phyloP scores from a whole-genome alignment of 2,888 invertebrate genomes.

The Andrena camellia region DNA sequence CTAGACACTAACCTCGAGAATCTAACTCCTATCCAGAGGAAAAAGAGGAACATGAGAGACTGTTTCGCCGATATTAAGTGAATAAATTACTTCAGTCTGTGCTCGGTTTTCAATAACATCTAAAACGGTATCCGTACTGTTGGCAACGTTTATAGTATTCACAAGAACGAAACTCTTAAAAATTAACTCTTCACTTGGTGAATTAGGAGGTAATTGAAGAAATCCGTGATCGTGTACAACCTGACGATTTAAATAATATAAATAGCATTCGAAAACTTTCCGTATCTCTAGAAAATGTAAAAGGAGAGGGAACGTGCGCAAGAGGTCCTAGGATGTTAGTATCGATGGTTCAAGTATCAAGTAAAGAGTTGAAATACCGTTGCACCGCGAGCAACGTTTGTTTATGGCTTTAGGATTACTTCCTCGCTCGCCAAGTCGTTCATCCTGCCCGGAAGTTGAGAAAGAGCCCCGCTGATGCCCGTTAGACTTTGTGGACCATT shows the following conservation, averaged over 20 bases:
- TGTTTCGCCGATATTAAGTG: conserved; percentile 50
- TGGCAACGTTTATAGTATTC: conserved; percentile 24
- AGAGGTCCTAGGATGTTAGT: not conserved
- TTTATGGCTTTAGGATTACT: conserved; percentile 78
- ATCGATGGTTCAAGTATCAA: conserved; percentile 38
- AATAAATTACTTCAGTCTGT: conserved; percentile 72
- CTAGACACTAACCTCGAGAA: conserved; percentile 44
- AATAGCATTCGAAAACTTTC: not conserved
- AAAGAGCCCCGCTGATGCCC: conserved; percentile 66
- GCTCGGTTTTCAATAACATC: conserved; percentile 38
- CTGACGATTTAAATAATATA: not conserved
- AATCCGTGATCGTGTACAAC: not conserved
- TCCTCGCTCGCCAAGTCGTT: conserved; percentile 79
- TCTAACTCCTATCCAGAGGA: conserved; percentile 44
- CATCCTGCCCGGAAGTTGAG: conserved; percentile 72
- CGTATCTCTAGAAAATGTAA: not conserved
- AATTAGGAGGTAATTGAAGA: not conserved
- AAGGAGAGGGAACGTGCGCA: not conserved
- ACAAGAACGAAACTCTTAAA: conserved; percentile 10
- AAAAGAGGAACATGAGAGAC: conserved; percentile 55
- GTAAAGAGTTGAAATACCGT: conserved; percentile 35
- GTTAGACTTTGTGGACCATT: conserved; percentile 68
- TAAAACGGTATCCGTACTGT: conserved; percentile 22
- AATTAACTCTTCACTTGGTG: conserved; percentile 19
- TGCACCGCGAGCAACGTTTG: conserved; percentile 8